Conservation (phyloP, 2,888 invertebrate species). For the Plagodis dolabraria region DNA sequence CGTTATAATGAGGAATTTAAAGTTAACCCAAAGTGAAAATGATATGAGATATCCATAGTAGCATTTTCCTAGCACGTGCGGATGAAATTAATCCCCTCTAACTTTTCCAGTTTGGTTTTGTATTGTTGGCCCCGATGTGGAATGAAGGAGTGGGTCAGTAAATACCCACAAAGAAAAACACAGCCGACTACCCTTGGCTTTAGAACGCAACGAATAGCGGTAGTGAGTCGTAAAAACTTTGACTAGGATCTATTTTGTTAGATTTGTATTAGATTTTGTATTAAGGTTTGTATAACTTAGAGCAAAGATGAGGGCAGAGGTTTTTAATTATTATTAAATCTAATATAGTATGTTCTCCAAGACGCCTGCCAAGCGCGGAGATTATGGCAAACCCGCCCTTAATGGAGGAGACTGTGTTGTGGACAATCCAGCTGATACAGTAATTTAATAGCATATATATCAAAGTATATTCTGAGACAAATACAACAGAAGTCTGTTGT, state of each 20-base stretch:
- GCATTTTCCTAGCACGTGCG: conserved; percentile 14
- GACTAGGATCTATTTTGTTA: conserved; percentile 1
- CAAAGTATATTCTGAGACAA: no score
- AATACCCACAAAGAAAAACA: conserved; percentile 20
- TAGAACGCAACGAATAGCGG: conserved; percentile 11
- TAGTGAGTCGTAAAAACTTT: conserved; percentile 8
- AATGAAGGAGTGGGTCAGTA: conserved; percentile 7
- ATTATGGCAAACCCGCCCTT: no score
- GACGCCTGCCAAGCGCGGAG: no score
- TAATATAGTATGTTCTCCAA: no score
- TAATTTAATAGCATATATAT: no score
- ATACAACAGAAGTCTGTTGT: no score
- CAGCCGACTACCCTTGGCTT: conserved; percentile 11
- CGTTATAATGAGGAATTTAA: background rate
- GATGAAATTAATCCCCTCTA: conserved; percentile 22
- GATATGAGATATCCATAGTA: conserved; percentile 10
- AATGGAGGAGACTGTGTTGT: no score
- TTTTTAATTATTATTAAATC: no score
- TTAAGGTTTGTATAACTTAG: no score
- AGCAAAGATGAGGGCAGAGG: no score
- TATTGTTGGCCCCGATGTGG: conserved; percentile 25
- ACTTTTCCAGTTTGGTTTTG: conserved; percentile 29
- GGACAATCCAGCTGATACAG: no score
- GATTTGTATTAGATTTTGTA: background rate
- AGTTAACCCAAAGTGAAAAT: background rate